A percentile compares a stretch with the other conserved stretches of the same genome.
phyloP scores from a whole-genome alignment of 2,797 vertebrate species.

The Pteronotus mesoamericanus region DNA sequence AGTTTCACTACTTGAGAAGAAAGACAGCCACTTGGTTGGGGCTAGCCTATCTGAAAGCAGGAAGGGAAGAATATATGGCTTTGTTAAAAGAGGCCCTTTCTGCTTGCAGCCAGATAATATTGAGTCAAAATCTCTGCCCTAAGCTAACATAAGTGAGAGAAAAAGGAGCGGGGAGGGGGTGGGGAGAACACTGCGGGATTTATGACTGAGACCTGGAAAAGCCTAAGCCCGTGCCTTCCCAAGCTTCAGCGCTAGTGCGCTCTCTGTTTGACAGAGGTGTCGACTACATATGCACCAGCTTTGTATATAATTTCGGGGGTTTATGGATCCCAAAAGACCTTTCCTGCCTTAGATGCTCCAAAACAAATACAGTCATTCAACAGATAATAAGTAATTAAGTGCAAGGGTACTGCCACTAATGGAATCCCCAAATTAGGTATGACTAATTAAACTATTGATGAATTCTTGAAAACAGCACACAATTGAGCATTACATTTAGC shows the following conservation, averaged over 20 bases:
- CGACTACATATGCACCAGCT: background rate
- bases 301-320: background rate
- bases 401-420: background rate
- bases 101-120: background rate
- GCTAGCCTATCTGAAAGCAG: background rate
- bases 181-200: background rate
- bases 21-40: background rate
- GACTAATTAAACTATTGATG: background rate
- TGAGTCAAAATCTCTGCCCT: slow-evolving; percentile 19
- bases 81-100: slow-evolving; percentile 9
- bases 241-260: background rate
- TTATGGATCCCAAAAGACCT: background rate
- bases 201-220: background rate
- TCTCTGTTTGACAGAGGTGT: background rate
- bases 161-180: background rate
- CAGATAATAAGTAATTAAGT: background rate
- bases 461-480: background rate
- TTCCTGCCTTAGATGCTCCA: background rate
- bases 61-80: background rate
- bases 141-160: background rate
- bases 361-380: background rate
- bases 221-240: background rate
- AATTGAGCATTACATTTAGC: background rate
- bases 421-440: background rate
- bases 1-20: slow-evolving; percentile 20